Percentiles rank a stretch among this genome's conserved stretches.
These are phyloP conservation scores for Schrankia costaestrigalis DNA, from an alignment of 2,888 invertebrate species.

Conservation along the genomic window DNA sequence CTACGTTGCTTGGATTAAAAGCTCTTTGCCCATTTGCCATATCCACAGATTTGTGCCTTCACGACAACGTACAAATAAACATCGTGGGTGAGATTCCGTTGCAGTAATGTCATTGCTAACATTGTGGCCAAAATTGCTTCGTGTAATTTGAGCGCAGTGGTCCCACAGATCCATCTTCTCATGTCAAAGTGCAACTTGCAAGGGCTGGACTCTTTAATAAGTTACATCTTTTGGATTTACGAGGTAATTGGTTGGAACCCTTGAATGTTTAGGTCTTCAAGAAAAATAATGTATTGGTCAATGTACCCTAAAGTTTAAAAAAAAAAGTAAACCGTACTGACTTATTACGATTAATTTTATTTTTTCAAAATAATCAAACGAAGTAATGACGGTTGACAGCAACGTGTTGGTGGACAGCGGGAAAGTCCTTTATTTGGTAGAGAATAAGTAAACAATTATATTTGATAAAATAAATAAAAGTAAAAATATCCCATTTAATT, in stretches of 20 bases:
- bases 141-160: constrained; percentile 63
- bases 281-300: no score
- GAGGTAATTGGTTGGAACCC: constrained; percentile 38
- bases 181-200: constrained; percentile 43
- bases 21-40: background rate
- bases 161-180: constrained; percentile 55
- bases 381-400: no score
- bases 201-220: constrained; percentile 39
- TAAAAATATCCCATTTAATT: background rate
- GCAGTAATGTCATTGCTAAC: constrained; percentile 69
- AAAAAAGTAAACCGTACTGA: no score
- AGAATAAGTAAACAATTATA: background rate
- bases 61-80: constrained; percentile 48
- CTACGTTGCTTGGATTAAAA: background rate
- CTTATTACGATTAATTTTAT: no score
- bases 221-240: constrained; percentile 32
- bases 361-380: no score
- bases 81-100: constrained; percentile 58
- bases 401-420: no score
- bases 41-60: constrained; percentile 29
- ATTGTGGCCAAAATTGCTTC: constrained; percentile 72
- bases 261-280: constrained; percentile 15
- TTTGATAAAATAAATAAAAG: background rate
- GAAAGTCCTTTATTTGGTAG: no score
- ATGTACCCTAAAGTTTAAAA: no score